Evolutionary conservation across 2,797 vertebrate species (phyloP), one percentile per base, ranked within the genome.

Genomic region (Poeciliopsis presidionis): DNA sequence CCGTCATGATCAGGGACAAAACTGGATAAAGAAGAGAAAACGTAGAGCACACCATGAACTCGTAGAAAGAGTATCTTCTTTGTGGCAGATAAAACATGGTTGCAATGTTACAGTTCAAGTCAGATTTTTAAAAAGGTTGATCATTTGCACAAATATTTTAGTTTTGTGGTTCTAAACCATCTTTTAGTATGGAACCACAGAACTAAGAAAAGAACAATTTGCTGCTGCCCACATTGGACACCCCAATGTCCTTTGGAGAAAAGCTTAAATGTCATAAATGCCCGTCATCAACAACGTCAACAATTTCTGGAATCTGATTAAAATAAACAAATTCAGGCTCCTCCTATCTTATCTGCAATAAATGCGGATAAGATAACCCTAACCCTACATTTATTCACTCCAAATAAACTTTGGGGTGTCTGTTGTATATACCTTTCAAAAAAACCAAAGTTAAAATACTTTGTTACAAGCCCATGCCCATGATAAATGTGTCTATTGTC

Each of bases 1-100:
- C 95, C 98, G 99, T 99, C 95, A 99, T 95, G 90, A 98, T 96
- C 95, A 98, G 94, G 86, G 98, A 99, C 49, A 99, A 93, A 93
- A 97, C 98, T 99, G 95, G 46, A 94, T 79, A 76, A 75, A 51
- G 79, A 30, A 39, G 22, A 30, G 36, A 73, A 6, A 12, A 33
- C 49, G 11, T 41, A 36, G 18, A 63, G 36, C 5, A 85, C 11
- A 78, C 5, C 7, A 28, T 25, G 18, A 45, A 77, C 8, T 4
- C 18, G 13, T 9, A 75, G 57, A 55, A 80, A n/a, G 2, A 5
- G 7, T 39, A 9, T 65, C 22, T 63, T 63, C 18, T 59, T 14
- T 28, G 18, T 20, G 61, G 16, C 9, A 65, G 3, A 39, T 36
- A 65, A 65, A 65, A 39, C 8, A 20, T 22, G 18, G 33, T 33